These are phyloP conservation scores for Numenius arquata DNA, from an alignment of 2,113 vertebrate genomes.

Conservation along the genomic window DNA sequence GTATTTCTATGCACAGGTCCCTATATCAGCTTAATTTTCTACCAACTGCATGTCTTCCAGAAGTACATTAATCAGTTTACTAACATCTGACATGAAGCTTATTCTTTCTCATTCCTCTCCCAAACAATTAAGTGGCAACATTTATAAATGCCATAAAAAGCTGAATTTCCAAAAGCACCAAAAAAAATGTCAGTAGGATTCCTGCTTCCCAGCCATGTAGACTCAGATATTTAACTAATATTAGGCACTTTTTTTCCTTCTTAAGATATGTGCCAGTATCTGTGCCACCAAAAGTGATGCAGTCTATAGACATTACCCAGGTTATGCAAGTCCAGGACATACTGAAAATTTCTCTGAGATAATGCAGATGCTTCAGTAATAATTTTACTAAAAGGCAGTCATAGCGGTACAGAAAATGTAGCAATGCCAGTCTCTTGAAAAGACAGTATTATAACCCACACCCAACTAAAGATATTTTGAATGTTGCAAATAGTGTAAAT, in stretches of 20 bases:
- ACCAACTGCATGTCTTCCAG: not conserved
- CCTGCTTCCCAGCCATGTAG: not conserved
- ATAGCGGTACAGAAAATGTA: not conserved
- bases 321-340: rapidly evolving
- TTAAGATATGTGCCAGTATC: not conserved
- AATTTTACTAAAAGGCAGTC: not conserved
- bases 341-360: not conserved
- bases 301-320: not conserved
- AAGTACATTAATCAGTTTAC: not conserved
- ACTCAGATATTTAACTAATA: not conserved
- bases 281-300: not conserved
- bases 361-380: not conserved
- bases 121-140: not conserved
- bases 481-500: not conserved
- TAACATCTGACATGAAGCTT: not conserved
- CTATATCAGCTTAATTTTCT: not conserved
- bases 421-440: not conserved
- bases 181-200: not conserved
- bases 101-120: not conserved
- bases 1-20: not conserved
- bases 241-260: not conserved
- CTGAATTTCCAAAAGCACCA: not conserved
- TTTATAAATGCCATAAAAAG: not conserved
- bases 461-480: not conserved
- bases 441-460: not conserved